phyloP scores from a whole-genome alignment of 2,113 vertebrate species.

The Peromyscus polionotus region DNA sequence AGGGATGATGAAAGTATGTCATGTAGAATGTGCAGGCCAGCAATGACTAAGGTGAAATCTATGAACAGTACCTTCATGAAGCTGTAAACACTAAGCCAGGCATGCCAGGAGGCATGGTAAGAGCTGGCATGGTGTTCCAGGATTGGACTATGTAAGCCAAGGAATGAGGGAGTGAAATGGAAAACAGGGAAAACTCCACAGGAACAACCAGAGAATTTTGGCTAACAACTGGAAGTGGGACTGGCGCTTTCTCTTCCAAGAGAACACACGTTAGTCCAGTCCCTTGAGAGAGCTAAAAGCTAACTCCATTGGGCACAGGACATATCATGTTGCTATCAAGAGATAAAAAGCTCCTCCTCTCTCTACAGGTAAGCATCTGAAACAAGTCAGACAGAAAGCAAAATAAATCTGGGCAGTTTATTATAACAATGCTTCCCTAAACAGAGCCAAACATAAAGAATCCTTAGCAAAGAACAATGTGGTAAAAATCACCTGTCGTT shows the following conservation, averaged over 20 bases:
- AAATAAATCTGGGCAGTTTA: conserved; percentile 49
- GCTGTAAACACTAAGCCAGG: conserved; percentile 45
- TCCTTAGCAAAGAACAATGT: conserved; percentile 18
- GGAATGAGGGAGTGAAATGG: conserved; percentile 40
- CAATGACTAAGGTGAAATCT: conserved; percentile 74
- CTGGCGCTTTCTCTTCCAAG: not conserved
- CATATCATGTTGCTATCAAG: not conserved
- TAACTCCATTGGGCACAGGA: not conserved
- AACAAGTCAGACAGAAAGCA: conserved; percentile 31
- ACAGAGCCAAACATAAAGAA: conserved; percentile 40
- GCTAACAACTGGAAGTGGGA: not conserved
- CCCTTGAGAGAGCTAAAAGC: conserved; percentile 11
- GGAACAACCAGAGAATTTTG: conserved; percentile 6
- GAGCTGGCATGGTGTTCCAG: not conserved
- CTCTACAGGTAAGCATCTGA: conserved; percentile 15
- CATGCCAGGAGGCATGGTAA: not conserved
- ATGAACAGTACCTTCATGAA: conserved; percentile 58
- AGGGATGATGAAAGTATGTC: conserved; percentile 56
- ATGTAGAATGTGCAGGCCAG: conserved; percentile 41
- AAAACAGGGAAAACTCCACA: conserved; percentile 60
- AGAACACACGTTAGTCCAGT: conserved; percentile 27
- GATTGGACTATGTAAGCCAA: not conserved
- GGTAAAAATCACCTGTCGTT: conserved; percentile 7
- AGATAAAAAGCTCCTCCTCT: conserved; percentile 47
- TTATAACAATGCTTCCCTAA: conserved; percentile 3